Conservation (phyloP, 1,140 invertebrate genomes). For the Mamestra configurata region DNA sequence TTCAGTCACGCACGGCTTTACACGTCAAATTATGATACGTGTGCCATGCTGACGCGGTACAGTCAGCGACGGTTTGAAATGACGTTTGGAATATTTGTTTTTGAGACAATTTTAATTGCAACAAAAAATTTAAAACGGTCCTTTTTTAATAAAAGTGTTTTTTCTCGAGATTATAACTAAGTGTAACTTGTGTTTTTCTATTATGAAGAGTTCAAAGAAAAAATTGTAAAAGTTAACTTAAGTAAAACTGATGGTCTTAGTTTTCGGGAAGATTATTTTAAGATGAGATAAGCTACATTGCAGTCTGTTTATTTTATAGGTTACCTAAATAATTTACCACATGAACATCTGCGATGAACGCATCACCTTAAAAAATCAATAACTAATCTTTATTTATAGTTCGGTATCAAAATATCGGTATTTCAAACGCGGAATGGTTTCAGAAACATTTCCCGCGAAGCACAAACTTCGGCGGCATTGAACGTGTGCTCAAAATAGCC, state of each 20-base stretch:
- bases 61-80: background rate
- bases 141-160: too few species aligned
- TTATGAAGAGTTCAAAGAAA: too few species aligned
- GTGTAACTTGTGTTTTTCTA: too few species aligned
- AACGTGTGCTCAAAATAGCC: constrained; percentile 20
- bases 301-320: too few species aligned
- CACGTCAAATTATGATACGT: background rate
- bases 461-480: constrained; percentile 10
- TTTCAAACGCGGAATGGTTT: background rate
- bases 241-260: too few species aligned
- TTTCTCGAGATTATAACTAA: too few species aligned
- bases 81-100: too few species aligned
- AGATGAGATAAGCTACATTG: too few species aligned
- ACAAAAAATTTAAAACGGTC: too few species aligned
- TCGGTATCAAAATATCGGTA: background rate
- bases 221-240: too few species aligned
- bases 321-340: background rate
- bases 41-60: background rate
- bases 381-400: background rate
- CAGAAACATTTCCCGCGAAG: background rate
- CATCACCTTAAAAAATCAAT: background rate
- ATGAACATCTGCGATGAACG: background rate
- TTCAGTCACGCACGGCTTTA: constrained; percentile 11
- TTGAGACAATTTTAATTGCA: too few species aligned
- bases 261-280: too few species aligned